These are phyloP conservation scores for Stegastes partitus DNA, from an alignment of 2,113 vertebrate genomes.

Conservation along the genomic window DNA sequence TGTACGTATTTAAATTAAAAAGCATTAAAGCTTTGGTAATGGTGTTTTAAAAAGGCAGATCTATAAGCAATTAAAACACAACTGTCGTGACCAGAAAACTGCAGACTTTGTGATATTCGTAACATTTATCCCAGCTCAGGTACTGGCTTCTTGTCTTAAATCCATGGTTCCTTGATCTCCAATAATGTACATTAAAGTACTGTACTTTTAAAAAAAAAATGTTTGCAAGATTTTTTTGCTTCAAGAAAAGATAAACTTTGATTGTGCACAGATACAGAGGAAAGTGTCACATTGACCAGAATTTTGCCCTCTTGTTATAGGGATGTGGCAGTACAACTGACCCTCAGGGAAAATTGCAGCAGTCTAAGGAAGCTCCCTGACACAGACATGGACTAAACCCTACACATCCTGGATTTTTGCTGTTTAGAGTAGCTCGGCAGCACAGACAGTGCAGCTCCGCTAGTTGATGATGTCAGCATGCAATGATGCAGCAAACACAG, in stretches of 20 bases:
- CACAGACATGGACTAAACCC: not conserved
- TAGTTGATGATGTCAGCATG: conserved; percentile 70
- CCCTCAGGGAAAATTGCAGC: not conserved
- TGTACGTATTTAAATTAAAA: not conserved
- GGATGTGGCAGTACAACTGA: not conserved
- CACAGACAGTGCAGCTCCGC: conserved; percentile 17
- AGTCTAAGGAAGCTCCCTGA: not conserved
- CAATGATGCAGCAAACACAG: conserved; percentile 77
- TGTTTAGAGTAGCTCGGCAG: conserved; percentile 10
- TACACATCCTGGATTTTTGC: not conserved
- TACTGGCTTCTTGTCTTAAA: not conserved
- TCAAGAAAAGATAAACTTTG: not conserved
- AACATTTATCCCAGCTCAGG: not conserved
- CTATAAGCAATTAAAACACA: too few relatives aligned
- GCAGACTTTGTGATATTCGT: not conserved
- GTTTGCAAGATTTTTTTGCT: too few relatives aligned
- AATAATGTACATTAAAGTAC: too few relatives aligned
- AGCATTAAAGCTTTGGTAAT: not conserved
- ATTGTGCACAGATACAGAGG: not conserved
- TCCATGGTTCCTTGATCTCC: not conserved
- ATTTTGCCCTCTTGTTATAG: not conserved
- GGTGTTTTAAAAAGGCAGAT: too few relatives aligned
- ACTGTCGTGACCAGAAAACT: too few relatives aligned
- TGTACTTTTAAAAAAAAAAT: too few relatives aligned
- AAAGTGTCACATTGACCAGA: not conserved